These are phyloP conservation scores for Sminthopsis crassicaudata DNA, from an alignment of 2,113 vertebrate genomes.

Conservation along the genomic window DNA sequence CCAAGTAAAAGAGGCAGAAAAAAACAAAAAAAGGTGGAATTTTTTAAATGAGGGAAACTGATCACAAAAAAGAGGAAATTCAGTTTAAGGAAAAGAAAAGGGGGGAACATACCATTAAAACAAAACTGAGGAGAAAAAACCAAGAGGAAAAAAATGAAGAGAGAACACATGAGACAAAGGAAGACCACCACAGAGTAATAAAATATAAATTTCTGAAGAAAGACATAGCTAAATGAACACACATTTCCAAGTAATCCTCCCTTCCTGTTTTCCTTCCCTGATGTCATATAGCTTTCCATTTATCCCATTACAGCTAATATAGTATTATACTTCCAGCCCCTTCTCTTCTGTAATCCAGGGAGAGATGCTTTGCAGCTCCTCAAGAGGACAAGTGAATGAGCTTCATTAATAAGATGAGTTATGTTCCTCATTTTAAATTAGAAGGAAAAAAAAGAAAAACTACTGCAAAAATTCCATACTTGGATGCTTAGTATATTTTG, in stretches of 20 bases:
- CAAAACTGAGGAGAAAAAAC: not conserved
- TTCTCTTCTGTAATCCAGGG: not conserved
- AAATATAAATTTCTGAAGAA: not conserved
- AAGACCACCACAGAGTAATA: not conserved
- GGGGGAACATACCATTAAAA: not conserved
- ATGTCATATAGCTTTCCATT: not conserved
- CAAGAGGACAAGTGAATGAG: not conserved
- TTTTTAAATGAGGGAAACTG: not conserved
- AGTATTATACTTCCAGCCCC: not conserved
- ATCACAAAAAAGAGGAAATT: conserved; percentile 30
- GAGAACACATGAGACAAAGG: conserved; percentile 9
- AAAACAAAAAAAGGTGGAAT: not conserved
- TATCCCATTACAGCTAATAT: not conserved
- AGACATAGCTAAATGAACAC: not conserved
- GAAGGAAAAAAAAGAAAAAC: not conserved
- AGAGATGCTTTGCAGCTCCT: not conserved
- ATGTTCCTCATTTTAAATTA: not conserved
- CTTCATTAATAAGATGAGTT: conserved; percentile 17
- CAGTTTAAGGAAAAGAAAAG: not conserved
- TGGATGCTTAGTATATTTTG: not conserved
- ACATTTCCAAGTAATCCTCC: not conserved
- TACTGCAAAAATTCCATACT: not conserved
- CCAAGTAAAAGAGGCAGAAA: not conserved
- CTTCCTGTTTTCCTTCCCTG: not conserved
- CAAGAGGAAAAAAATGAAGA: not conserved